Evolutionary conservation across 2,888 invertebrate genomes (phyloP).

Genomic region (Poecilus cupreus): DNA sequence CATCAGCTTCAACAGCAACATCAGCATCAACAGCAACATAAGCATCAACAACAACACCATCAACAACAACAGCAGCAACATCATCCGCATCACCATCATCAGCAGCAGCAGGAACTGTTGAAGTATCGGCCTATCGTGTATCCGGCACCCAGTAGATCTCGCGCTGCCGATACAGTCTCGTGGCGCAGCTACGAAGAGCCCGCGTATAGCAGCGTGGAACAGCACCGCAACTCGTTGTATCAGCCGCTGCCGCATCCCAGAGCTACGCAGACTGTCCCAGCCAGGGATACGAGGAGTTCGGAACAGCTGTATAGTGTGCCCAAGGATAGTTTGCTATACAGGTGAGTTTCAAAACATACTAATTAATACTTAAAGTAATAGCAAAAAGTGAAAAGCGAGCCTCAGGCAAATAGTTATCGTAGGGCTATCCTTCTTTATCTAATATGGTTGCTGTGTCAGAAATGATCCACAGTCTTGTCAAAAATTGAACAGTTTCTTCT

Average conservation of each 20-base stretch:
- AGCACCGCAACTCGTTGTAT: slow-evolving; percentile 54
- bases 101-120: slow-evolving; percentile 18
- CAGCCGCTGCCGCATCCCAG: slow-evolving; percentile 60
- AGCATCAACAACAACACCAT: slow-evolving; percentile 60
- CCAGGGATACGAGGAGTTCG: slow-evolving; percentile 44
- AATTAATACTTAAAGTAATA: too few relatives aligned
- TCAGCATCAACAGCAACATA: slow-evolving; percentile 56
- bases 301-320: slow-evolving; percentile 52
- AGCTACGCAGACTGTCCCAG: slow-evolving; percentile 60
- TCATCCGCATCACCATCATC: slow-evolving; percentile 60
- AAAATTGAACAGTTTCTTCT: too few relatives aligned
- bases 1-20: slow-evolving; percentile 55
- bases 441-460: too few relatives aligned
- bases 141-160: slow-evolving; percentile 59
- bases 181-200: slow-evolving; percentile 63
- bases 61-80: slow-evolving; percentile 53
- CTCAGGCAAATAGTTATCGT: too few relatives aligned
- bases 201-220: slow-evolving; percentile 65
- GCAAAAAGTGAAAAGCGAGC: too few relatives aligned
- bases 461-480: too few relatives aligned
- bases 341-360: too few relatives aligned
- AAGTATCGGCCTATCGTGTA: slow-evolving; percentile 53
- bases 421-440: too few relatives aligned
- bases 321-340: slow-evolving; percentile 29
- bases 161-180: slow-evolving; percentile 19